Conservation (phyloP, 2,113 vertebrate species). For the Dromiciops gliroides region DNA sequence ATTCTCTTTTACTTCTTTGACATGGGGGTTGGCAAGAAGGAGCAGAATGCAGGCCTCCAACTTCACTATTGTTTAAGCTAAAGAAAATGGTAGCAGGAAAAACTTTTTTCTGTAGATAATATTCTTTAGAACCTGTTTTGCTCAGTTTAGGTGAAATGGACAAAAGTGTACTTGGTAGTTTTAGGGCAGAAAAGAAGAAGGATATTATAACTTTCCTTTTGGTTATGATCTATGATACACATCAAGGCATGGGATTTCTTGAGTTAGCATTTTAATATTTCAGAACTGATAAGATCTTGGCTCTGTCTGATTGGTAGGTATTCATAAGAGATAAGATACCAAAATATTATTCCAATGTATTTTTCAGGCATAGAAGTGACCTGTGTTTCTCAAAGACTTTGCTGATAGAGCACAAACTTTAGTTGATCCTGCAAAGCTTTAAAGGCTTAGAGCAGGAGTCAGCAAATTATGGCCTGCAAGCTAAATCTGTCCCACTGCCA, state of each 20-base stretch:
- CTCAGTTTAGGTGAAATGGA: not conserved
- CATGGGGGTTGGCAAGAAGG: not conserved
- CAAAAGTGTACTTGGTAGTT: slow-evolving; percentile 73
- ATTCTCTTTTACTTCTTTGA: not conserved
- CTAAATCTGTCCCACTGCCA: not conserved
- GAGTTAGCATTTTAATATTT: slow-evolving; percentile 60
- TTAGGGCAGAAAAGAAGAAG: slow-evolving; percentile 67
- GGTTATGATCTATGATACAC: slow-evolving; percentile 64
- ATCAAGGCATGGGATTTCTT: slow-evolving; percentile 60
- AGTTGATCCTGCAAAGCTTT: not conserved
- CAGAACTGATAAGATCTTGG: not conserved
- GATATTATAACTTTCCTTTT: slow-evolving; percentile 70
- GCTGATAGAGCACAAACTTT: not conserved
- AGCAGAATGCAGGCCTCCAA: slow-evolving; percentile 18
- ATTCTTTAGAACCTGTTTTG: slow-evolving; percentile 23
- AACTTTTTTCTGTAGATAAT: slow-evolving; percentile 71
- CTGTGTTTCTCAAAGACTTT: not conserved
- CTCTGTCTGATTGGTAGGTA: not conserved
- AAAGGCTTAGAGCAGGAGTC: not conserved
- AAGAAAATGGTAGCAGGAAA: slow-evolving; percentile 68
- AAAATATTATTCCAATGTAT: not conserved
- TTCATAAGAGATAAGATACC: not conserved
- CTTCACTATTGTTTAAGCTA: slow-evolving; percentile 39
- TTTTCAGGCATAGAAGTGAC: not conserved
- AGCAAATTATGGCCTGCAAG: not conserved